Percentiles rank a stretch among this genome's conserved stretches.
These are phyloP conservation scores for Erethizon dorsatum DNA, from an alignment of 2,797 vertebrate genomes.

Conservation along the genomic window DNA sequence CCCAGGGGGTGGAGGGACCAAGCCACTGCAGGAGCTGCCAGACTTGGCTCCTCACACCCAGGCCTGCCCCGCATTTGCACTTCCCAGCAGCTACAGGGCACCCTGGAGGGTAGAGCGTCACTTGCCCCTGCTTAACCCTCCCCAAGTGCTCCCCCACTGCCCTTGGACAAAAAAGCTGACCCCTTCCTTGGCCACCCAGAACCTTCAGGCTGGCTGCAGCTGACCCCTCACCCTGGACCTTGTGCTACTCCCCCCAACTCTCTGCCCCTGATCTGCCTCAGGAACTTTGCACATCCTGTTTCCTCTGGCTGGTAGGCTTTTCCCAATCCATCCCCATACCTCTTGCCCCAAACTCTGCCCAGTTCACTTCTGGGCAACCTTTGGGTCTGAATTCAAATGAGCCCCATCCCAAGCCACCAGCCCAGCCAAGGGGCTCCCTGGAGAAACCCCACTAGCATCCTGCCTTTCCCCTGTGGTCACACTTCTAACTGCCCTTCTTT, in stretches of 20 bases:
- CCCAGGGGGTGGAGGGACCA: not conserved
- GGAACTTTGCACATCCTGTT: not conserved
- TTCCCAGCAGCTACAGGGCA: not conserved
- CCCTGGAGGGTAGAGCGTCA: fast-evolving
- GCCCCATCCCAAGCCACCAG: not conserved
- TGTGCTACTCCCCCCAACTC: fast-evolving
- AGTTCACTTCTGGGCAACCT: not conserved
- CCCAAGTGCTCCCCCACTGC: not conserved
- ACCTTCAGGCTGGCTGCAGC: not conserved
- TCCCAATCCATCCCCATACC: not conserved
- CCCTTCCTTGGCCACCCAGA: not conserved
- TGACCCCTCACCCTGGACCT: not conserved
- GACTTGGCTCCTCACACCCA: not conserved
- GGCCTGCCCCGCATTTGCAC: not conserved
- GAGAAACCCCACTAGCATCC: not conserved
- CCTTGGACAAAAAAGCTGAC: not conserved
- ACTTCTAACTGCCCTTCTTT: fast-evolving
- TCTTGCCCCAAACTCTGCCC: not conserved
- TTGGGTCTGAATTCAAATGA: not conserved
- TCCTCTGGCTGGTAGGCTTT: not conserved
- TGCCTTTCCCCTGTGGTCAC: not conserved
- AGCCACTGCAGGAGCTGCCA: not conserved
- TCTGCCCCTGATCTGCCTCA: not conserved
- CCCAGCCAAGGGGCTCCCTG: not conserved
- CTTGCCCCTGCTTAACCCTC: not conserved